These are phyloP conservation scores for Danionella cerebrum DNA, from an alignment of 2,113 vertebrate genomes.

Conservation along the genomic window DNA sequence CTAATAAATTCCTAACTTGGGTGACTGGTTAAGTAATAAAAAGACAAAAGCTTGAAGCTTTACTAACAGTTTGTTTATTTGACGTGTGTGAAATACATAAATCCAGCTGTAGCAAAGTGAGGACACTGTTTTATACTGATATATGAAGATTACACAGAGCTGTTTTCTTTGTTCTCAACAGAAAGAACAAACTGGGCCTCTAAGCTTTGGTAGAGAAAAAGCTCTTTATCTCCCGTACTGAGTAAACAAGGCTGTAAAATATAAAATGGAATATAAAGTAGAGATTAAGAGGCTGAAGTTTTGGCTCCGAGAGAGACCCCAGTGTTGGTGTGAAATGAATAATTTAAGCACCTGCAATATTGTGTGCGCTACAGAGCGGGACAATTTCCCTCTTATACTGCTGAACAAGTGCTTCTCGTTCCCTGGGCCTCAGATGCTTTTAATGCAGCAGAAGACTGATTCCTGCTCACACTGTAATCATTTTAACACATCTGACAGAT, in stretches of 20 bases:
- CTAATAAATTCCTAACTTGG: no score
- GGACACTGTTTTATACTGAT: background rate
- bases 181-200: background rate
- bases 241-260: slow-evolving; percentile 15
- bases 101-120: background rate
- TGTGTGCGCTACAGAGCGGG: slow-evolving; percentile 7
- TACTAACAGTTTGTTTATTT: no score
- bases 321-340: slow-evolving; percentile 14
- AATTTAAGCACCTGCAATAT: slow-evolving; percentile 30
- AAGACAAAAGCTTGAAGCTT: no score
- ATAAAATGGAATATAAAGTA: slow-evolving; percentile 20
- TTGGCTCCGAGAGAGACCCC: background rate
- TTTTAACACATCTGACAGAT: background rate
- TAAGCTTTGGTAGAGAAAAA: background rate
- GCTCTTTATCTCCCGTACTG: background rate
- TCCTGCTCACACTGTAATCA: background rate
- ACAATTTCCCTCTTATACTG: slow-evolving; percentile 13
- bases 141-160: slow-evolving; percentile 1
- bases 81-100: background rate
- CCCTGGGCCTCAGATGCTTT: background rate
- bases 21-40: background rate
- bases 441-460: background rate
- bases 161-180: background rate
- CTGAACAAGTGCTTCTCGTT: slow-evolving; percentile 2
- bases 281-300: slow-evolving; percentile 16